Evolutionary conservation across 2,797 vertebrate genomes (phyloP), one percentile per base, ranked within the genome.

Genomic region (Betta splendens): DNA sequence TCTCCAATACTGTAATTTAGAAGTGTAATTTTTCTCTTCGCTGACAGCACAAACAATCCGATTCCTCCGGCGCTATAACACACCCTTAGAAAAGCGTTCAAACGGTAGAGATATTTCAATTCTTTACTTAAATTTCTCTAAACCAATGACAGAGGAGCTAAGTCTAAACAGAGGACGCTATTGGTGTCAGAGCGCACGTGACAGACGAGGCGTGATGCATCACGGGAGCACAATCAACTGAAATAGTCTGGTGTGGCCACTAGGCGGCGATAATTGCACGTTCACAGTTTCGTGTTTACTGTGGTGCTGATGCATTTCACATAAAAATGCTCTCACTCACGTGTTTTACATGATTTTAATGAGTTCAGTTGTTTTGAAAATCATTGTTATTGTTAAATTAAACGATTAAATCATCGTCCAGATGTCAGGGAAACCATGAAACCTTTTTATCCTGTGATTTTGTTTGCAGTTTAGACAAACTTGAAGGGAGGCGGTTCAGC

Each of bases 101-200:
- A 83, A 76, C 13, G 4, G 38, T 60, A n/a, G n/a, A n/a, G n/a
- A n/a, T n/a, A 39, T 39, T 75, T 88, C n/a, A n/a, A n/a, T n/a
- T n/a, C n/a, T n/a, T n/a, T n/a, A n/a, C n/a, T 88, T 77, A 85
- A 86, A 86, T 55, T 71, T 70, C 0, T 0, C 6, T 3, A 2
- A 33, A 1, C 90, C 90, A 91, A 91, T 91, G 1, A 22, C 2
- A 22, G 35, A 0, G 25, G 23, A 38, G 60, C 0, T 58, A 48
- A 12, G 22, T 36, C n/a, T 7, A 70, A 68, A 63, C 43, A 40
- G 52, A 39, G 9, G 0, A 13, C 0, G 0, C 37, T 15, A 86
- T 83, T 63, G 54, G 73, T 7, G 17, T 10, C 9, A 0, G 0
- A 0, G 11, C 17, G 2, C 49, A 43, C 0, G 57, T 45, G 68